Evolutionary conservation across 2,888 invertebrate species (phyloP), one percentile per base, ranked within the genome.

Genomic region (Drosophila buzzatii): DNA sequence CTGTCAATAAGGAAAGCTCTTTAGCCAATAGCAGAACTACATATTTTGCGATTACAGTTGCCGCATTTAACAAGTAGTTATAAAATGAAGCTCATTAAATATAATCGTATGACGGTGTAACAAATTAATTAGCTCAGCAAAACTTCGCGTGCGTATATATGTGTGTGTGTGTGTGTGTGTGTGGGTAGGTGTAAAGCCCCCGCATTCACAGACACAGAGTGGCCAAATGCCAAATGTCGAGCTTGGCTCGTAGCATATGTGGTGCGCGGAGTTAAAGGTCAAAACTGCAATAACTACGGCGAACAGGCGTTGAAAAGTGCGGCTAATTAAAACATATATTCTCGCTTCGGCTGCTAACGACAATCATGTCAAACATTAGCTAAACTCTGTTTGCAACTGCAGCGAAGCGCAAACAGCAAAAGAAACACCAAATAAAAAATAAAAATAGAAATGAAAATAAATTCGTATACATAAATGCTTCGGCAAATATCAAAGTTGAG

Each of bases 41-140:
- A 31, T 49, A 31, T n/a, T 49, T 31, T 31, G 16, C 33, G 16
- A 27, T 37, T 55, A 18, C 16, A 18, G 39, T 44, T 9, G 49
- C 49, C 3, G 31, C 49, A 27, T n/a, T 47, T 33, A 33, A 33
- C 31, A 27, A 31, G 20, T 33, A 44, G 53, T 53, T 52, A 33
- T 44, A 35, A 35, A 68, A 45, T n/a, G 31, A 8, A 33, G n/a
- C 37, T 55, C 51, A 63, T 72, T 60, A 73, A 72, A 53, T 20
- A 20, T 20, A 45, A 71, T n/a, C 47, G 33, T 62, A 41, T 27
- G 12, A 55, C 39, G 44, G 56, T 69, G 56, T 45, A 69, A 44
- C 73, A 79, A 82, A 82, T 81, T 73, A 82, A 85, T 82, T 82
- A 81, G 64, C 55, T 33, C 6, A 42, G 18, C 49, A n/a, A 45